Evolutionary conservation across 2,113 vertebrate species (phyloP), one percentile per base, ranked within the genome.

Genomic region (Datnioides undecimradiatus): DNA sequence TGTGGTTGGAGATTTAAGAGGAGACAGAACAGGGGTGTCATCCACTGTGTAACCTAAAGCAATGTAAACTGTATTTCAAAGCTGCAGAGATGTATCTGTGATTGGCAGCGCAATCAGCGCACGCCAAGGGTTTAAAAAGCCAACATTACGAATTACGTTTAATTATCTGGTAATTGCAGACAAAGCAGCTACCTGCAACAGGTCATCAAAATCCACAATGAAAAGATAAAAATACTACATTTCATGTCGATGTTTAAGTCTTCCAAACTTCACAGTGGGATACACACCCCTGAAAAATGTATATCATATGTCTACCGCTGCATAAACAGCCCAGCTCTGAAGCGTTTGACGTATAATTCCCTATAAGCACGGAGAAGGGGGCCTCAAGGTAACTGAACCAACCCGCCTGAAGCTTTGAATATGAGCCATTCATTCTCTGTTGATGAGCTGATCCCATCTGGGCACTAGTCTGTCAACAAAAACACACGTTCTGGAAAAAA

Each of bases 1-100:
- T 87, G 82, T 76, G 79, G 75, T 90, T 51, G 55, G 81, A 82
- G 87, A 89, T 91, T 86, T 83, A 90, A 84, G 79, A 83, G 83
- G 72, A 79, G 84, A 83, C 72, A 88, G 75, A 89, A 82, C 36
- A 64, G 41, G 60, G 63, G 78, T 85, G 83, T 91, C 84, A 84
- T 87, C 88, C 73, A 86, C 77, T 85, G 72, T 68, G 82, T 73
- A 85, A 87, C 80, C 79, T 34, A 68, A 88, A 52, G 74, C 66
- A 68, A 82, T 80, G 51, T 72, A 86, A 86, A 85, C 45, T 68
- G 65, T 78, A 67, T 73, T 73, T 70, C 43, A 76, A 52, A 67
- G 38, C 65, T 72, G 59, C 45, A 45, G 69, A 71, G n/a, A 72
- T 72, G 25, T 45, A 70, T 33, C 60, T 40, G 3, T 52, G 64